phyloP scores from a whole-genome alignment of 2,797 vertebrate species.

The Silurus lanzhouensis region DNA sequence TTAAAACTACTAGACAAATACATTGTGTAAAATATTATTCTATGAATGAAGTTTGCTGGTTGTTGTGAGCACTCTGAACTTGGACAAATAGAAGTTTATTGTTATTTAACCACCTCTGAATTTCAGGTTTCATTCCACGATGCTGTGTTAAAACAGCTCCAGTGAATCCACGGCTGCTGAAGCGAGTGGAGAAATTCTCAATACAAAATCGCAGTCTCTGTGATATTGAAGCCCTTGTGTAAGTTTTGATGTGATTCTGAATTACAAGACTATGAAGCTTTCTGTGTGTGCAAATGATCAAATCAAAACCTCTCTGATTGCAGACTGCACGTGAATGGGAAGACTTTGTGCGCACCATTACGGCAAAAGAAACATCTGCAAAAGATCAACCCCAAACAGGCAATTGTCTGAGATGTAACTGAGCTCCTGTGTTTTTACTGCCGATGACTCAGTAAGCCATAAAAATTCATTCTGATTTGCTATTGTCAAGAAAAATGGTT shows the following conservation, averaged over 20 bases:
- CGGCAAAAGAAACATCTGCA: fast-evolving
- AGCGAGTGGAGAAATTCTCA: neutral
- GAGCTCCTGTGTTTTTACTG: neutral
- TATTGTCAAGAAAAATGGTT: neutral
- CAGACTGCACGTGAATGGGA: conserved; percentile 30
- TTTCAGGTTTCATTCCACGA: conserved; percentile 45
- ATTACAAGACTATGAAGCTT: neutral
- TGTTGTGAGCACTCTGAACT: neutral
- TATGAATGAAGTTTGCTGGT: neutral
- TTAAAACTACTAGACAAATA: neutral
- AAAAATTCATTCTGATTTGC: neutral
- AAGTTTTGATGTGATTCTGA: conserved; percentile 28
- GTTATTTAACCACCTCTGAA: neutral
- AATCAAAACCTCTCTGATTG: conserved; percentile 6
- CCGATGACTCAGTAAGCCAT: neutral
- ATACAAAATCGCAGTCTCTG: conserved; percentile 37
- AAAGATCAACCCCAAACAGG: fast-evolving
- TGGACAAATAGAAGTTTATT: too few relatives aligned
- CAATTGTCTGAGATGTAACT: neutral
- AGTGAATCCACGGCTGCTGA: neutral
- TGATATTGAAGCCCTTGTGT: conserved; percentile 49
- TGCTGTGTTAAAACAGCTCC: conserved; percentile 29
- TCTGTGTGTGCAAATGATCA: neutral
- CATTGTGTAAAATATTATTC: neutral
- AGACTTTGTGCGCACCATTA: conserved; percentile 19